These are phyloP conservation scores for Notothenia coriiceps DNA, from an alignment of 2,113 vertebrate genomes.

Conservation along the genomic window DNA sequence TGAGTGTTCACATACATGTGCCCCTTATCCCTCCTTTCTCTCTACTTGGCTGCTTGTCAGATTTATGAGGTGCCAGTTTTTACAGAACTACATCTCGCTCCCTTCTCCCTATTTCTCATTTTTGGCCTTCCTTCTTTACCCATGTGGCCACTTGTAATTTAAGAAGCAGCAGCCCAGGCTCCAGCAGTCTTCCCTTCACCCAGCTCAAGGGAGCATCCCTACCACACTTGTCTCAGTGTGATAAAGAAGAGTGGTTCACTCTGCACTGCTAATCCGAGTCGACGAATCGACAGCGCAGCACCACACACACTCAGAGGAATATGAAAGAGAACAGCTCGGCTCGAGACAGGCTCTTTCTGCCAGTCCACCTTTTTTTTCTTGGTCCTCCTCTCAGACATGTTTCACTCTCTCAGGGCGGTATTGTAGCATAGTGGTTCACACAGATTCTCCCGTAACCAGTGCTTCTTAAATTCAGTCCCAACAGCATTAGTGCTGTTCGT, in stretches of 20 bases:
- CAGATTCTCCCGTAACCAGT: not conserved
- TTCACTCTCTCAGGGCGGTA: not conserved
- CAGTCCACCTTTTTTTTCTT: slow-evolving; percentile 5
- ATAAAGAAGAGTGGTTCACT: slow-evolving; percentile 61
- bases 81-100: slow-evolving; percentile 54
- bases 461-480: slow-evolving; percentile 1
- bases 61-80: slow-evolving; percentile 81
- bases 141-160: slow-evolving; percentile 74
- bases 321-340: slow-evolving; percentile 41
- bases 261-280: slow-evolving; percentile 49
- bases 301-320: slow-evolving; percentile 21
- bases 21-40: slow-evolving; percentile 15
- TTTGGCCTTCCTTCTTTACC: slow-evolving; percentile 56
- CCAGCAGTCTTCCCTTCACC: slow-evolving; percentile 28
- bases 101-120: slow-evolving; percentile 50
- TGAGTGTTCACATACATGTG: slow-evolving; percentile 3
- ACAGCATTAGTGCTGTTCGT: not conserved
- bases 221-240: slow-evolving; percentile 54
- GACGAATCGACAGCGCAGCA: slow-evolving; percentile 43
- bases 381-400: not conserved
- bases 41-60: slow-evolving; percentile 79
- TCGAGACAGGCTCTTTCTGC: not conserved
- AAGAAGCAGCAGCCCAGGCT: slow-evolving; percentile 63
- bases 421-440: not conserved
- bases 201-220: slow-evolving; percentile 56